Base-by-base conservation (phyloP, 30 jellyfish, hydroid and myxozoan genomes). In the Sanderia malayensis region DNA sequence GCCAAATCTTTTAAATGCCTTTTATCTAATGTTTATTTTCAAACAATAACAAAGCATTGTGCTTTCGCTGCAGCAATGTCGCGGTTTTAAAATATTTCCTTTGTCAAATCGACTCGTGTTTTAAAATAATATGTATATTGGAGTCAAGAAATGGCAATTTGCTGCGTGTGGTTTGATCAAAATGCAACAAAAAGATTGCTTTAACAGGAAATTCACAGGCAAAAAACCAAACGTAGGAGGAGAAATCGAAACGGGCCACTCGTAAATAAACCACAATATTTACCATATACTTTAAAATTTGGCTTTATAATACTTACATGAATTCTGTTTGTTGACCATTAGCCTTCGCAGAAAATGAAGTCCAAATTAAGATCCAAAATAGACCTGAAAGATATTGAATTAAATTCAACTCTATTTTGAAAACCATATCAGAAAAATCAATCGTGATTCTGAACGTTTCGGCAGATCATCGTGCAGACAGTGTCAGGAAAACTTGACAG, bases 241-340 rank as follows among this genome's bases (percentile, higher is more conserved):
- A n/a, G n/a, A n/a, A n/a, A n/a, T n/a, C n/a, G n/a, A n/a, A n/a
- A n/a, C n/a, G n/a, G n/a, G n/a, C n/a, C n/a, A n/a, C n/a, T 26
- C 82, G 71, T 17, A 53, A 46, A 74, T 8, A 31, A 46, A 55
- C 82, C 89, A 52, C 89, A 78, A 58, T 78, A 73, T 78, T 78
- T 78, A 67, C 82, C 7, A 19, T 20, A 9, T 46, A 27, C 89
- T 78, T 66, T 19, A 78, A 78, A 41, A 21, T 62, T 78, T 79
- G 60, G 70, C 46, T 46, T 47, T 27, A 57, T 41, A 52, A 65
- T 66, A 78, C 89, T 78, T 78, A 78, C 89, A 28, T 27, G 10
- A 6, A 57, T 31, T 64, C 81, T 29, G 45, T 26, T 31, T 78
- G 89, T 78, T 78, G 49, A 78, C 89, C 21, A 31, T 64, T 67